Evolutionary conservation across 2,113 vertebrate species (phyloP).

Genomic region (Azemiops feae): DNA sequence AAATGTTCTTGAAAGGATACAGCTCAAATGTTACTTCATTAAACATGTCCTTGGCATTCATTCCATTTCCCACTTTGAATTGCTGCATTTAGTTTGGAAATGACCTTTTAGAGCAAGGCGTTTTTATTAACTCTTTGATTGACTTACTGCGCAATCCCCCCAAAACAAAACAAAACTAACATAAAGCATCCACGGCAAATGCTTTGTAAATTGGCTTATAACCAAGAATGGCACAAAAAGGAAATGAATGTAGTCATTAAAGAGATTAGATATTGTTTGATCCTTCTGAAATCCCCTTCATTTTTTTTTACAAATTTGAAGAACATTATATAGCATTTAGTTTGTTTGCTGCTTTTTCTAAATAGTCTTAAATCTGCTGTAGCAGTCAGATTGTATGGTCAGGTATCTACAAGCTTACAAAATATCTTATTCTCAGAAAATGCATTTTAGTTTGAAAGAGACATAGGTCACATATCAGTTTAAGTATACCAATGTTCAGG

Average conservation of each 20-base stretch:
- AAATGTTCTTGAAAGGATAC: conserved; percentile 65
- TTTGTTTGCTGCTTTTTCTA: conserved; percentile 37
- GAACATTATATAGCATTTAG: neutral
- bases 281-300: conserved; percentile 33
- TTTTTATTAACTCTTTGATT: conserved; percentile 64
- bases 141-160: conserved; percentile 25
- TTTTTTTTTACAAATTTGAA: conserved; percentile 24
- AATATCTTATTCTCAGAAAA: neutral
- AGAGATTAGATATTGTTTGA: conserved; percentile 40
- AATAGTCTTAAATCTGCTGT: conserved; percentile 21
- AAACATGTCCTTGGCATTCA: conserved; percentile 58
- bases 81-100: conserved; percentile 63
- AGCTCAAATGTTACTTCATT: conserved; percentile 55
- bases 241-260: conserved; percentile 45
- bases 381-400: neutral
- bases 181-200: conserved; percentile 50
- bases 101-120: conserved; percentile 55
- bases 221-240: conserved; percentile 28
- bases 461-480: neutral
- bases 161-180: conserved; percentile 48
- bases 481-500: neutral
- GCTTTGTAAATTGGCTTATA: conserved; percentile 33
- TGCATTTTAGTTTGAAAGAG: neutral
- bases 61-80: conserved; percentile 61
- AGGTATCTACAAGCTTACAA: neutral